phyloP scores from a whole-genome alignment of 2,113 vertebrate genomes.

The Eurypyga helias region DNA sequence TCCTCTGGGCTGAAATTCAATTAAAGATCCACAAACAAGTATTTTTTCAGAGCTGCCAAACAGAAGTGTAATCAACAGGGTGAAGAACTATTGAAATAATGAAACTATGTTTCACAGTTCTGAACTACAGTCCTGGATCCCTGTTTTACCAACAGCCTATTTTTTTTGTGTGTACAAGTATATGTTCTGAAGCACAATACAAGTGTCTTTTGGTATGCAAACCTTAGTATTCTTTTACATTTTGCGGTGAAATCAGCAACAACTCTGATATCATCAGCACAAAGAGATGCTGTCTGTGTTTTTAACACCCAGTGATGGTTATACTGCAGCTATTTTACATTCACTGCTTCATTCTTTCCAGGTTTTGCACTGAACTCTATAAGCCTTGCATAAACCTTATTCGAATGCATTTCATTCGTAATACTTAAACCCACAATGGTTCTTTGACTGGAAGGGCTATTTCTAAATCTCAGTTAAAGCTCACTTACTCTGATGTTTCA shows the following conservation, averaged over 20 bases:
- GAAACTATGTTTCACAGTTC: neutral
- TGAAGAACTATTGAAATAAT: neutral
- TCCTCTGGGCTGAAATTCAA: neutral
- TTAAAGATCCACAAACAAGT: neutral
- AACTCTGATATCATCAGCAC: neutral
- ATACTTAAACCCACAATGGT: neutral
- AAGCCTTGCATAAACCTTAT: neutral
- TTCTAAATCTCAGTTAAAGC: neutral
- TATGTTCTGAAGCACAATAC: neutral
- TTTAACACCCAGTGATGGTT: neutral
- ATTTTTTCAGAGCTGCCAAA: neutral
- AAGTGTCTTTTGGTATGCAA: neutral
- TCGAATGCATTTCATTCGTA: neutral
- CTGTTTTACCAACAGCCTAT: neutral
- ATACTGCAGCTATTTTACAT: neutral
- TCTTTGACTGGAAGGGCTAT: neutral
- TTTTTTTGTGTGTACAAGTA: neutral
- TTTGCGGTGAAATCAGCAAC: neutral
- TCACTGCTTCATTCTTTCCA: neutral
- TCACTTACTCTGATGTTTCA: neutral
- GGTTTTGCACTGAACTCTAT: neutral
- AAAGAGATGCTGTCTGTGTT: neutral
- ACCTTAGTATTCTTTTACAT: neutral
- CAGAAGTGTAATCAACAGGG: neutral
- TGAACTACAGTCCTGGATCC: neutral